phyloP scores from a whole-genome alignment of 2,797 vertebrate genomes.

The Xenopus petersii region DNA sequence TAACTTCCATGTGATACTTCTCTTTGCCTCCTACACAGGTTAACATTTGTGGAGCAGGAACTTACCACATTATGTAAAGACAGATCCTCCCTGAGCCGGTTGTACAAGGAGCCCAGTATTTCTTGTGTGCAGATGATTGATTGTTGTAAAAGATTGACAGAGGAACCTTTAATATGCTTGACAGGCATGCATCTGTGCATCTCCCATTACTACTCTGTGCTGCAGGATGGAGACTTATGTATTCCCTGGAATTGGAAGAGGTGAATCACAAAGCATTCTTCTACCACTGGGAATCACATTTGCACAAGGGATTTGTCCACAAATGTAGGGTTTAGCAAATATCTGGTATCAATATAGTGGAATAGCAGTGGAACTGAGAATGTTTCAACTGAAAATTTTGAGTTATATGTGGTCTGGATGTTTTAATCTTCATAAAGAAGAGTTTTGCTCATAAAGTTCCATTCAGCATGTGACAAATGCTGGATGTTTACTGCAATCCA shows the following conservation, averaged over 20 bases:
- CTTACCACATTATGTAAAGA: slow-evolving; percentile 68
- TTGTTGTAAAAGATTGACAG: slow-evolving; percentile 80
- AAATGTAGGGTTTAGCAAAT: no score
- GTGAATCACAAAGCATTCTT: slow-evolving; percentile 55
- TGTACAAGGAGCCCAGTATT: slow-evolving; percentile 88
- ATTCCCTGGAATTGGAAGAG: slow-evolving; percentile 95
- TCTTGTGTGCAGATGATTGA: slow-evolving; percentile 83
- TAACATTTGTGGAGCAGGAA: slow-evolving; percentile 76
- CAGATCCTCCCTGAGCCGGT: slow-evolving; percentile 72
- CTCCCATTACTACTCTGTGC: slow-evolving; percentile 89
- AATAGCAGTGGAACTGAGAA: no score
- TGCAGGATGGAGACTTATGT: slow-evolving; percentile 92
- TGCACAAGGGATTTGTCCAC: no score
- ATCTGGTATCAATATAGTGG: no score
- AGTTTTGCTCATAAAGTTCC: no score
- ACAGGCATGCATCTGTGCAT: slow-evolving; percentile 82
- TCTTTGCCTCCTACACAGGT: slow-evolving; percentile 59
- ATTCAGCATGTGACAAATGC: no score
- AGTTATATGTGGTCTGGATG: no score
- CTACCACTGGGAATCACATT: no score
- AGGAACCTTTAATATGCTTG: slow-evolving; percentile 69
- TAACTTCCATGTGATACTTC: not conserved
- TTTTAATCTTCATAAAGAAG: no score
- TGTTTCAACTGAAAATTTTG: no score
- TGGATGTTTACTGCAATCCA: no score